A percentile compares a stretch with the other conserved stretches of the same genome.
phyloP scores from a whole-genome alignment of 2,888 invertebrate genomes.

The Timema cristinae region DNA sequence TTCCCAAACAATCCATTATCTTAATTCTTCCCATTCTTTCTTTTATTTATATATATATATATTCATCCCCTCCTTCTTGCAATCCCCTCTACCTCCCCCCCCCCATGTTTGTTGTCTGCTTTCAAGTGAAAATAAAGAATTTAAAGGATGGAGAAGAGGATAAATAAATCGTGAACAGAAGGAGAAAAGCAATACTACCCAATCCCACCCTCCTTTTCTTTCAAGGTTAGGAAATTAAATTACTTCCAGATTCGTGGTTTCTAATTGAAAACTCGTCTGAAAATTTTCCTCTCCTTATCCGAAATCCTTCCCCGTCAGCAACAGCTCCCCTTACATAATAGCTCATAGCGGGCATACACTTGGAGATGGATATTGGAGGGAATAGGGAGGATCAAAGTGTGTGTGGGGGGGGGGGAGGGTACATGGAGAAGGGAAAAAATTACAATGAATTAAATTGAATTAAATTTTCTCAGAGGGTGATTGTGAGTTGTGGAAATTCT shows the following conservation, averaged over 20 bases:
- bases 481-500: neutral
- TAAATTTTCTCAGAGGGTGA: constrained; percentile 3
- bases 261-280: constrained; percentile 45
- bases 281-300: no score
- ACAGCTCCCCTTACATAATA: neutral
- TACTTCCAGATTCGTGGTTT: constrained; percentile 51
- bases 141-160: constrained; percentile 18
- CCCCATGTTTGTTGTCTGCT: constrained; percentile 24
- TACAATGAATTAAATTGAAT: constrained; percentile 15
- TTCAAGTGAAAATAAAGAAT: constrained; percentile 29
- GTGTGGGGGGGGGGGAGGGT: neutral
- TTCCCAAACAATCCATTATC: no score
- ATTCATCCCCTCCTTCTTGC: no score
- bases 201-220: neutral
- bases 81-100: neutral
- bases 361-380: neutral
- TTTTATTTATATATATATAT: no score
- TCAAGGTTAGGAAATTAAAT: constrained; percentile 35
- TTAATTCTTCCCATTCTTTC: no score
- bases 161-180: constrained; percentile 25
- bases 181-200: constrained; percentile 13
- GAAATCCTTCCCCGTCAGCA: no score
- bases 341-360: constrained; percentile 3
- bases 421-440: neutral
- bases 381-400: neutral